Evolutionary conservation across 2,797 vertebrate species (phyloP).

Genomic region (Manis javanica): DNA sequence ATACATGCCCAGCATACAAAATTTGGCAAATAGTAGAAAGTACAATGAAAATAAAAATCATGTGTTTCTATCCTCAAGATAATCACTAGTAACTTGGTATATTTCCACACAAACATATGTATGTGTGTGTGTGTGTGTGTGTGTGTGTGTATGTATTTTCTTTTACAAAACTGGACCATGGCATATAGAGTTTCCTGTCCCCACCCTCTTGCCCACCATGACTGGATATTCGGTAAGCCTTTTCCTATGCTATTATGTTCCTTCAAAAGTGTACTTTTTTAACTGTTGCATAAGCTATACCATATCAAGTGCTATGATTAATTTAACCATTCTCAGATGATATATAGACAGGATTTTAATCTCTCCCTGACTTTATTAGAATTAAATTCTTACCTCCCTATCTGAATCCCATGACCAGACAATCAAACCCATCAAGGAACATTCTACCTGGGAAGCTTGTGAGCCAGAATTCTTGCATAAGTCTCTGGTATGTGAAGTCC

Average conservation of each 20-base stretch:
- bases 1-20: background rate
- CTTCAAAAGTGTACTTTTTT: conserved; percentile 36
- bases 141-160: too few species aligned
- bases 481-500: background rate
- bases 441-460: background rate
- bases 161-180: background rate
- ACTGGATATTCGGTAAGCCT: background rate
- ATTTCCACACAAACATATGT: background rate
- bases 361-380: conserved; percentile 15
- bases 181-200: background rate
- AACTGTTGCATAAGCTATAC: background rate
- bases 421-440: background rate
- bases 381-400: conserved; percentile 34
- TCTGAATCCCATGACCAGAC: background rate
- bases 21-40: conserved; percentile 16
- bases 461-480: background rate
- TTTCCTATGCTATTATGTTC: background rate
- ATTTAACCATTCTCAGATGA: conserved; percentile 30
- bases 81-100: background rate
- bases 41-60: conserved; percentile 4
- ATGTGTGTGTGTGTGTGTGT: background rate
- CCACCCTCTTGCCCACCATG: background rate
- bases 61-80: background rate
- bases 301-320: background rate
- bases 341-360: background rate